These are phyloP conservation scores for Lytechinus variegatus DNA, from an alignment of 35 echinoderm and acorn worm species.

Conservation along the genomic window DNA sequence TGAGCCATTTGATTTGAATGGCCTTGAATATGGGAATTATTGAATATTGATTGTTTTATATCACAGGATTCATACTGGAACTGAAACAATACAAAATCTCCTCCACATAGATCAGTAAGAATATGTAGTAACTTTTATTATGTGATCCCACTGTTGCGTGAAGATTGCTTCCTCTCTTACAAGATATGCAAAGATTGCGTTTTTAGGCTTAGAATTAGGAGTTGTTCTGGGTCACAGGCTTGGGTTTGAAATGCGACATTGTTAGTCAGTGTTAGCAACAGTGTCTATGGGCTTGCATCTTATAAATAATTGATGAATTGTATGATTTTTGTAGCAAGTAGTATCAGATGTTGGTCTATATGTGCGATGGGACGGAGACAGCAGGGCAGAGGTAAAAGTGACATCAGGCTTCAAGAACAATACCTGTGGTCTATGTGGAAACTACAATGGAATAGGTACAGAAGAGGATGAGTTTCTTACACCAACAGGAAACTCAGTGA, in stretches of 20 bases:
- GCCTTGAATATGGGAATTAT: no score
- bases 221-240: no score
- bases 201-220: no score
- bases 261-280: no score
- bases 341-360: constrained; percentile 78
- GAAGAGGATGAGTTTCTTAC: constrained; percentile 82
- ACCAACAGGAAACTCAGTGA: constrained; percentile 76
- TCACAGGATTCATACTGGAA: not conserved
- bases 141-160: no score
- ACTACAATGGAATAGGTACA: constrained; percentile 75
- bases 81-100: not conserved
- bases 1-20: no score
- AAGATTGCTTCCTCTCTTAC: no score
- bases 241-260: no score
- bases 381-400: constrained; percentile 78
- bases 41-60: not conserved
- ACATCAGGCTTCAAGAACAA: constrained; percentile 63
- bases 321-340: constrained; percentile 69
- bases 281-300: no score
- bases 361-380: constrained; percentile 90
- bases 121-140: no score
- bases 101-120: no score
- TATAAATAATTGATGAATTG: not conserved
- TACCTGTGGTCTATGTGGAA: constrained; percentile 91
- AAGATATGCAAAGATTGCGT: no score